A percentile compares a stretch with the other conserved stretches of the same genome.
These are phyloP conservation scores for Coleophora deauratella DNA, from an alignment of 2,888 invertebrate genomes.

Conservation along the genomic window DNA sequence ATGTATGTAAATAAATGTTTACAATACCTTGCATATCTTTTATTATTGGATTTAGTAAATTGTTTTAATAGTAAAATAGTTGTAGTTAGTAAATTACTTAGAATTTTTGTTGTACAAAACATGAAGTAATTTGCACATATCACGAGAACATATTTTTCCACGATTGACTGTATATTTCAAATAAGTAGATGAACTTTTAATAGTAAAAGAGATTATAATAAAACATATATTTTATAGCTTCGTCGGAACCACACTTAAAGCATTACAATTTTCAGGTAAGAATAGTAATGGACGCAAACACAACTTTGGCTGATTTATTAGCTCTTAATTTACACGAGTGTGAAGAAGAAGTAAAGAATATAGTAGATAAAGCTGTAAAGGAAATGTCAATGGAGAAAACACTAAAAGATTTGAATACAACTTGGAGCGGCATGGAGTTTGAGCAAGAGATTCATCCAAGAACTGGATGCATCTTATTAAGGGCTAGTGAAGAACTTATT, in stretches of 20 bases:
- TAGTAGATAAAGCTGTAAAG: conserved; percentile 98
- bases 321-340: conserved; percentile 95
- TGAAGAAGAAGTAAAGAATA: conserved; percentile 97
- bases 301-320: conserved; percentile 92
- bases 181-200: too few relatives aligned
- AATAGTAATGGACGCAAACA: conserved; percentile 94
- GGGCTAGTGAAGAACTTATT: conserved; percentile 95
- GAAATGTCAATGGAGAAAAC: conserved; percentile 99
- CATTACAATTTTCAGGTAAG: conserved; percentile 85
- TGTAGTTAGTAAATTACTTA: background rate
- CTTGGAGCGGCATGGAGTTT: conserved; percentile 96
- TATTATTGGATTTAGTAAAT: too few relatives aligned
- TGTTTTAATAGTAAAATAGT: background rate
- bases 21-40: too few relatives aligned
- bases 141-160: background rate
- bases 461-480: conserved; percentile 88
- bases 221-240: too few relatives aligned
- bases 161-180: too few relatives aligned
- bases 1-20: background rate
- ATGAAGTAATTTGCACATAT: background rate
- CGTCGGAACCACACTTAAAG: too few relatives aligned
- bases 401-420: conserved; percentile 89
- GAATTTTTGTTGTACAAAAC: too few relatives aligned
- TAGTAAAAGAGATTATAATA: too few relatives aligned
- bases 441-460: conserved; percentile 90